Conservation (phyloP, 2,797 vertebrate species). For the Eulemur albifrons region DNA sequence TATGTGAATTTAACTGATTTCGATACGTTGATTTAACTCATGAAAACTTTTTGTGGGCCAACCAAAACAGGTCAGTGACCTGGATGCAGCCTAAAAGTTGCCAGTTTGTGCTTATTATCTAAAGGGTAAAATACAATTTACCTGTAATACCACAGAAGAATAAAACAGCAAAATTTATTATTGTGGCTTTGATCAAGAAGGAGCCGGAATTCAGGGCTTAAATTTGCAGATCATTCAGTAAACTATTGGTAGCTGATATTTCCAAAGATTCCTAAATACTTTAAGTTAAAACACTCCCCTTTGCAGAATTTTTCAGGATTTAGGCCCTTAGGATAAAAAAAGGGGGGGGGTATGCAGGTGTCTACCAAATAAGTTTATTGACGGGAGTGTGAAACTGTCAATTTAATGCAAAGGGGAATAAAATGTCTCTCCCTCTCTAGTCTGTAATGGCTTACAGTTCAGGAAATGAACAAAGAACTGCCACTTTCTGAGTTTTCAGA, state of each 20-base stretch:
- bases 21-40: not conserved
- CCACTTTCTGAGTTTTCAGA: slow-evolving; percentile 22
- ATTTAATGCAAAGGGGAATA: not conserved
- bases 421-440: slow-evolving; percentile 5
- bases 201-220: not conserved
- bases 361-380: not conserved
- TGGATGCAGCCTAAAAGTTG: not conserved
- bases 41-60: not conserved
- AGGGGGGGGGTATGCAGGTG: not conserved
- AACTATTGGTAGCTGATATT: not conserved
- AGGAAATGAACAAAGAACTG: not conserved
- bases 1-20: not conserved
- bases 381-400: not conserved
- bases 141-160: not conserved
- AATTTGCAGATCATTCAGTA: not conserved
- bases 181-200: not conserved
- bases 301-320: slow-evolving; percentile 16
- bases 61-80: not conserved
- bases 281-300: not conserved
- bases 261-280: not conserved
- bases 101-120: not conserved
- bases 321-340: not conserved
- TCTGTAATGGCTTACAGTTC: not conserved
- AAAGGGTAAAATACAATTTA: not conserved
- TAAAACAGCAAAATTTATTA: not conserved